phyloP scores from a whole-genome alignment of 2,113 vertebrate genomes.

The Colistium nudipinnis region DNA sequence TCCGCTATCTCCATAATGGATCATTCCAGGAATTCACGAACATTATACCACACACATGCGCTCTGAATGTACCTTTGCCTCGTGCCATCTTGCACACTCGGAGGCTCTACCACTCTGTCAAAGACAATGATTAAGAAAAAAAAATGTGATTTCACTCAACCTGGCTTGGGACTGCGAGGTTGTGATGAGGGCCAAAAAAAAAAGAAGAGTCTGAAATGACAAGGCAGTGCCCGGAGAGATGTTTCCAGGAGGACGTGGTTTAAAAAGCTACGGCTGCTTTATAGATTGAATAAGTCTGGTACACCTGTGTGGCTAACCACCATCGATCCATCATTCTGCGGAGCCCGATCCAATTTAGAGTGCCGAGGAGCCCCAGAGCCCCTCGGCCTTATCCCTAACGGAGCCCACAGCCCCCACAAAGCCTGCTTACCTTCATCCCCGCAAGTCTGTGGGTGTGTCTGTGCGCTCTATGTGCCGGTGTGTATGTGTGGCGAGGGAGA shows the following conservation, averaged over 20 bases:
- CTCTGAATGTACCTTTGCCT: conserved; percentile 18
- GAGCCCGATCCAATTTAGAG: conserved; percentile 78
- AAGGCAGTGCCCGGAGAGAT: conserved; percentile 61
- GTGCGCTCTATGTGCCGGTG: conserved; percentile 45
- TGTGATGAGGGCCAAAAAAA: conserved; percentile 38
- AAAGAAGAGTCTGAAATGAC: conserved; percentile 52
- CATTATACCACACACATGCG: conserved; percentile 3
- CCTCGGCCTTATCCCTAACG: conserved; percentile 77
- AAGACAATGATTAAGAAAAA: conserved; percentile 1
- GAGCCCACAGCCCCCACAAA: conserved; percentile 72
- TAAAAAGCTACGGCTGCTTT: conserved; percentile 70
- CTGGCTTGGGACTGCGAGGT: conserved; percentile 8
- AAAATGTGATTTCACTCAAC: conserved; percentile 23
- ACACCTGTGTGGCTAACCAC: conserved; percentile 76
- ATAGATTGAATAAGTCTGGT: conserved; percentile 78
- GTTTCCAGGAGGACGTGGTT: conserved; percentile 69
- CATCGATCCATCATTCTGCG: conserved; percentile 77
- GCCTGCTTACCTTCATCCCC: conserved; percentile 78
- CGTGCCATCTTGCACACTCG: conserved; percentile 6
- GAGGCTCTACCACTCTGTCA: conserved; percentile 19
- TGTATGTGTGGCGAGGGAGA: conserved; percentile 46
- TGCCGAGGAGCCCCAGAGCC: conserved; percentile 69
- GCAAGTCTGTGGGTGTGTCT: conserved; percentile 63
- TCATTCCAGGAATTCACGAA: conserved; percentile 10
- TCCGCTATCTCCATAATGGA: conserved; percentile 27